Conservation (phyloP, 1,140 invertebrate species). For the Halictus rubicundus region DNA sequence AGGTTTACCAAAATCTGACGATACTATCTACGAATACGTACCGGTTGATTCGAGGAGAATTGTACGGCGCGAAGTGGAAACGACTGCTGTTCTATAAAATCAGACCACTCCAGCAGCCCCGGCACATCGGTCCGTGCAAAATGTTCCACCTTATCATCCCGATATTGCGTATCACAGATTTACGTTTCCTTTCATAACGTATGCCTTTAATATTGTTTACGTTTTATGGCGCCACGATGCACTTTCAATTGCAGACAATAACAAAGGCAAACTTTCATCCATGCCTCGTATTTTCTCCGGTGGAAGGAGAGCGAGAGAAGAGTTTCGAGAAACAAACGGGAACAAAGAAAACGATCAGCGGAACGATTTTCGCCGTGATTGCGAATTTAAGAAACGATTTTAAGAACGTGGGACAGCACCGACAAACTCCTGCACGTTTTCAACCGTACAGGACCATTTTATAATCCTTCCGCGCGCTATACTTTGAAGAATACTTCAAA, state of each 20-base stretch:
- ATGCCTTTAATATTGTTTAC: slow-evolving; percentile 35
- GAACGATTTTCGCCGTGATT: not conserved
- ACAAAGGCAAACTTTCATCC: not conserved
- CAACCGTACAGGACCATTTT: too few relatives aligned
- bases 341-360: slow-evolving; percentile 18
- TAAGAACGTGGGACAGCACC: not conserved
- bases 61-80: not conserved
- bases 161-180: slow-evolving; percentile 38
- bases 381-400: not conserved
- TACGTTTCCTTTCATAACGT: slow-evolving; percentile 15
- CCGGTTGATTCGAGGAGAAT: not conserved
- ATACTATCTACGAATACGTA: not conserved
- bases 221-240: not conserved
- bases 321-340: not conserved
- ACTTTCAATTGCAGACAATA: slow-evolving; percentile 18
- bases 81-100: not conserved
- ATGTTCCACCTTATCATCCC: slow-evolving; percentile 7
- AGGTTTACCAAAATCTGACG: too few relatives aligned
- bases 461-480: too few relatives aligned
- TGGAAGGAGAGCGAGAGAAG: too few relatives aligned
- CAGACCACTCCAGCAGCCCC: not conserved
- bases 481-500: too few relatives aligned
- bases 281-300: not conserved
- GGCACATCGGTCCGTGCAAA: not conserved
- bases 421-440: not conserved